Percentiles rank a stretch among this genome's conserved stretches.
Conservation (phyloP, 2,888 invertebrate species). For the Prosopocoilus inquinatus region DNA sequence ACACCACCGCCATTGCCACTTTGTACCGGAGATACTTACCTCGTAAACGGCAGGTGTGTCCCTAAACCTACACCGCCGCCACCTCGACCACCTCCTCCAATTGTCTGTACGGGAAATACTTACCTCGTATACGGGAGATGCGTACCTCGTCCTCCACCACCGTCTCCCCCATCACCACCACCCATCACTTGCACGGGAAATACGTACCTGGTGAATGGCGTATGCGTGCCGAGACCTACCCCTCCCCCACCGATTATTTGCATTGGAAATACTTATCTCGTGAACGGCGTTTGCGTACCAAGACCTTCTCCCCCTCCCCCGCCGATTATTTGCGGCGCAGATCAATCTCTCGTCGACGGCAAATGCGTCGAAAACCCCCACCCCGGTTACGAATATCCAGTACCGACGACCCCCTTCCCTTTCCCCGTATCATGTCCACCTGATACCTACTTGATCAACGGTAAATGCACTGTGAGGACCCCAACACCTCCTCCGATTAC, state of each 20-base stretch:
- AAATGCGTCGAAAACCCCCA: constrained; percentile 1
- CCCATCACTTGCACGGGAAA: neutral
- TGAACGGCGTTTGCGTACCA: constrained; percentile 5
- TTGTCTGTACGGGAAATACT: neutral
- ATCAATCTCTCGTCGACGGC: neutral
- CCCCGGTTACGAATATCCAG: neutral
- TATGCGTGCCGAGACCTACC: constrained; percentile 1
- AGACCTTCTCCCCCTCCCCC: neutral
- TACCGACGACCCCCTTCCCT: constrained; percentile 11
- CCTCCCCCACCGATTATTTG: constrained; percentile 1
- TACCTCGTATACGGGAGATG: constrained; percentile 13
- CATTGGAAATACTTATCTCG: constrained; percentile 2
- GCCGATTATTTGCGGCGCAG: neutral
- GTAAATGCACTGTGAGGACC: neutral
- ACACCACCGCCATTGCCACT: neutral
- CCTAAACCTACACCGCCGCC: constrained; percentile 2
- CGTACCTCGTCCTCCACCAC: constrained; percentile 3
- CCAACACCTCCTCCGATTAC: neutral
- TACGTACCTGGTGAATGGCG: constrained; percentile 5
- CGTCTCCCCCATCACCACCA: too few species aligned
- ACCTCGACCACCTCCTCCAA: neutral
- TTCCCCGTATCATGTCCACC: constrained; percentile 1
- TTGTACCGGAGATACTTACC: constrained; percentile 5
- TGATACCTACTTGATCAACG: constrained; percentile 4
- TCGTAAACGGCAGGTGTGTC: constrained; percentile 17